Evolutionary conservation across 2,888 invertebrate genomes (phyloP).

Genomic region (Leucoma salicis): DNA sequence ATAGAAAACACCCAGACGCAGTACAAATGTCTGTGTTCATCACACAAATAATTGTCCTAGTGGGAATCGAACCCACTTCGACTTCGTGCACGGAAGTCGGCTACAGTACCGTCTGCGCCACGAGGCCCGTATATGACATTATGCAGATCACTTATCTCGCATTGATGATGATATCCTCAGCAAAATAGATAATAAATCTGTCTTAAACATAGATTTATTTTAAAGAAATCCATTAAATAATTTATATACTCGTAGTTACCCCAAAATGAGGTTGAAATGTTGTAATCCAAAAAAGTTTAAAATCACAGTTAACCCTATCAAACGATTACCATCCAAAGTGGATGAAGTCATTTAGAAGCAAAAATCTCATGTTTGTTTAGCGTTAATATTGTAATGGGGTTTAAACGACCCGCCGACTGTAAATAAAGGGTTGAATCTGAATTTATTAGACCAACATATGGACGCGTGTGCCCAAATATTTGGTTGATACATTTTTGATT

Average conservation of each 20-base stretch:
- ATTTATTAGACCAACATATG: conserved; percentile 65
- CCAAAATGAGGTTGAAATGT: background rate
- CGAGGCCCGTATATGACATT: too few species aligned
- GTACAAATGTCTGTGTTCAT: too few species aligned
- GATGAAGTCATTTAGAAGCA: conserved; percentile 72
- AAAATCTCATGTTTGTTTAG: conserved; percentile 74
- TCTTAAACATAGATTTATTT: too few species aligned
- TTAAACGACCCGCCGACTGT: conserved; percentile 61
- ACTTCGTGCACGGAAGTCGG: too few species aligned
- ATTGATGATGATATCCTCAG: too few species aligned
- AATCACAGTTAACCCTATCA: conserved; percentile 33
- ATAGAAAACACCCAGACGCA: too few species aligned
- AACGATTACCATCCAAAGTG: conserved; percentile 29
- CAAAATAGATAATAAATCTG: too few species aligned
- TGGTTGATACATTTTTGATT: conserved; percentile 45
- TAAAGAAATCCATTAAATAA: too few species aligned
- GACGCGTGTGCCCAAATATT: conserved; percentile 52
- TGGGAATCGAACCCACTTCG: too few species aligned
- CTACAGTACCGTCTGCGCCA: too few species aligned
- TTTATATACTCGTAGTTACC: background rate
- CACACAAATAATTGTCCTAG: too few species aligned
- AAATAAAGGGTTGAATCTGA: conserved; percentile 75
- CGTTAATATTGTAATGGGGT: conserved; percentile 78
- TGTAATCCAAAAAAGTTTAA: conserved; percentile 3
- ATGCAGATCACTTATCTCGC: too few species aligned